Base-by-base conservation (phyloP, 2,113 vertebrate genomes). In the Phycodurus eques region DNA sequence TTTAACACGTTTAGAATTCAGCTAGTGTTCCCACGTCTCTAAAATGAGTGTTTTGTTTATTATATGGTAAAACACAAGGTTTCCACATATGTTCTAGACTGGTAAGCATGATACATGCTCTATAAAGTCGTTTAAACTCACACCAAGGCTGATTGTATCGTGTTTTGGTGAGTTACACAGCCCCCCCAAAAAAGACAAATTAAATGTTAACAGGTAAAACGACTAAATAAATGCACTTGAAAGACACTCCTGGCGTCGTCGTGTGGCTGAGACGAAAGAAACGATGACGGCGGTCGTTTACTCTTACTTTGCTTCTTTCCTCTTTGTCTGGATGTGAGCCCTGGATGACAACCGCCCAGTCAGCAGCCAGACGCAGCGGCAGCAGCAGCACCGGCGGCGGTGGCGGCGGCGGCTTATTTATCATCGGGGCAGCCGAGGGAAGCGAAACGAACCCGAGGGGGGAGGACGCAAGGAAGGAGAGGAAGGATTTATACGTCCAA, bases 261-360 rank as follows among this genome's bases (percentile, higher is more conserved):
- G 33, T 15, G 10, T 2, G 39, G 14, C 33, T 1, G 1, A 5
- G 42, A 43, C 73, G 59, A 75, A 69, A 54, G 39, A 35, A 42
- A 42, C 19, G 60, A 17, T 19, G 2, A 44, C 0, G 15, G 72
- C 1, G 0, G 44, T 1, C 6, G 6, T 39, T 3, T 0, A 0
- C n/a, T 85, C 78, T 80, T 2, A 33, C 11, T 4, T 2, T 5
- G 43, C 8, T 1, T 27, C 0, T 1, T 1, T 67, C 47, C 27
- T 89, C 87, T 86, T 85, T 74, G 87, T 68, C 77, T 42, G 73
- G 80, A 78, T 75, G 80, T 76, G 79, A 15, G 75, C 85, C 7
- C 84, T 75, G 83, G 82, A 79, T 86, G 88, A 88, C 88, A 88
- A 85, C 46, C 62, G 71, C 79, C 73, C 76, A 82, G 83, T 67